Conservation (phyloP, 2,113 vertebrate species). For the Vulpes lagopus region DNA sequence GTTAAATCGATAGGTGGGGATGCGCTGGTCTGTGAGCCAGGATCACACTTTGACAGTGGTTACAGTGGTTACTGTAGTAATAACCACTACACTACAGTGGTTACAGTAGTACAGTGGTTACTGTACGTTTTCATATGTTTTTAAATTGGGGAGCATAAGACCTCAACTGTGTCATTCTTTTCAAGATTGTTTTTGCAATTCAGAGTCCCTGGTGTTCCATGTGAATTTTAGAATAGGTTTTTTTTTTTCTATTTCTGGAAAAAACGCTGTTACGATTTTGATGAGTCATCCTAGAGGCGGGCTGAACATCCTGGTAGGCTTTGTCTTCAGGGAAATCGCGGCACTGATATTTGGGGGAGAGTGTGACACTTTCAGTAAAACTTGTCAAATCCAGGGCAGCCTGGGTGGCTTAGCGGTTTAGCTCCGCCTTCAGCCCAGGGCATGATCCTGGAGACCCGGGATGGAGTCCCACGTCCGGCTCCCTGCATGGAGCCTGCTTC, state of each 20-base stretch:
- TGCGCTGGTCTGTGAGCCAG: accelerated
- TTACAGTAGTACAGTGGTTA: too few relatives aligned
- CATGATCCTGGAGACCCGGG: too few relatives aligned
- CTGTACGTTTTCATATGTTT: not conserved
- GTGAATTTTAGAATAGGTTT: not conserved
- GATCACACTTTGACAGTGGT: too few relatives aligned
- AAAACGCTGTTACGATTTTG: too few relatives aligned
- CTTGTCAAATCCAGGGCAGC: not conserved
- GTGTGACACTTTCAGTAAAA: not conserved
- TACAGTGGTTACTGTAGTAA: too few relatives aligned
- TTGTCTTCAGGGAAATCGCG: not conserved
- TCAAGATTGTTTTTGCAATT: too few relatives aligned
- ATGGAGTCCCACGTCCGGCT: too few relatives aligned
- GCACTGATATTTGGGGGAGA: not conserved
- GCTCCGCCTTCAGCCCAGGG: too few relatives aligned
- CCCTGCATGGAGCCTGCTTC: too few relatives aligned
- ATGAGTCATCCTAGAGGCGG: not conserved
- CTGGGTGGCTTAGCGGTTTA: too few relatives aligned
- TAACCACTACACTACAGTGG: too few relatives aligned
- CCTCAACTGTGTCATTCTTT: not conserved
- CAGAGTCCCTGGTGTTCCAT: not conserved
- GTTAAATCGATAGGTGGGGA: accelerated
- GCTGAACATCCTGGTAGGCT: not conserved
- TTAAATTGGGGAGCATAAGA: too few relatives aligned
- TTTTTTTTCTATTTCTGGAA: not conserved